A percentile compares a stretch with the other conserved stretches of the same genome.
These are phyloP conservation scores for Patella depressa DNA, from an alignment of 2,888 invertebrate genomes.

Conservation along the genomic window DNA sequence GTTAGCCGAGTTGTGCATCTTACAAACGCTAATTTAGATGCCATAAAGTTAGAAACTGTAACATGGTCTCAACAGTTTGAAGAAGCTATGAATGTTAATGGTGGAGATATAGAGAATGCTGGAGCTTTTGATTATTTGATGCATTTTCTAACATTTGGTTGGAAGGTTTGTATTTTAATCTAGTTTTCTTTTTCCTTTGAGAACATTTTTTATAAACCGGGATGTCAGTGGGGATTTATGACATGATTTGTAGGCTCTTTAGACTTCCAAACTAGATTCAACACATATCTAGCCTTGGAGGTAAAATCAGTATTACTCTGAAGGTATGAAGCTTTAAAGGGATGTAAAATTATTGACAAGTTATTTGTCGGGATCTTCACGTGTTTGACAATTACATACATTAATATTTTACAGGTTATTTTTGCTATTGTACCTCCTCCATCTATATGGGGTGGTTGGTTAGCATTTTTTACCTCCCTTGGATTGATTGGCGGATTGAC, in stretches of 20 bases:
- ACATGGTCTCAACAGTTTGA: constrained; percentile 75
- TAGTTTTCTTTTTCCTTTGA: no score
- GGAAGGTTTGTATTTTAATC: constrained; percentile 72
- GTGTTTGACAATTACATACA: no score
- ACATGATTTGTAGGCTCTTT: no score
- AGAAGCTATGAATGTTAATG: constrained; percentile 76
- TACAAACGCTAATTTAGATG: constrained; percentile 75
- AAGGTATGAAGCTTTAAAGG: no score
- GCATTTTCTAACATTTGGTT: constrained; percentile 76
- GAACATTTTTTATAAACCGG: neutral
- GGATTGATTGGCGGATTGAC: constrained; percentile 75
- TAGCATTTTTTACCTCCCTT: constrained; percentile 75
- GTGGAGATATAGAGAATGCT: constrained; percentile 76
- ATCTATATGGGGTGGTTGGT: constrained; percentile 75
- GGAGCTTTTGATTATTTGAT: constrained; percentile 74
- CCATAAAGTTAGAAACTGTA: constrained; percentile 73
- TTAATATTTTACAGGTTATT: constrained; percentile 64
- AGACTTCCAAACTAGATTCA: no score
- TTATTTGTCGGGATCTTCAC: no score
- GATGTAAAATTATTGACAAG: no score
- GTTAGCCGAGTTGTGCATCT: constrained; percentile 74
- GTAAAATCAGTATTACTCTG: no score
- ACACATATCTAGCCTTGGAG: no score
- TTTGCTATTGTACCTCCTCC: constrained; percentile 75
- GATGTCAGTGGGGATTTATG: neutral